A percentile compares a stretch with the other conserved stretches of the same genome.
phyloP scores from a whole-genome alignment of 2,113 vertebrate genomes.

The Forbesichthys papilliferus region DNA sequence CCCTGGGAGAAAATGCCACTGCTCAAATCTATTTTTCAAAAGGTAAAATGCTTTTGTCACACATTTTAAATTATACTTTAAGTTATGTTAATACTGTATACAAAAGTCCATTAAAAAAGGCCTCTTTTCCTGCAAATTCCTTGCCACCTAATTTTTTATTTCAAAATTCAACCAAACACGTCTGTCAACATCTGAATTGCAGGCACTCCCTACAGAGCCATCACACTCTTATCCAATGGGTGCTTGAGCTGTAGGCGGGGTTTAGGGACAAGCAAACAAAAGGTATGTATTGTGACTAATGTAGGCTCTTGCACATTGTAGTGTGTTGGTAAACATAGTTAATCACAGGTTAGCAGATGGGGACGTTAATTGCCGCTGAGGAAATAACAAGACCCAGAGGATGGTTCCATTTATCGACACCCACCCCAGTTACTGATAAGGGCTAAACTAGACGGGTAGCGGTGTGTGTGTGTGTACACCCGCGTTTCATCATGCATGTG shows the following conservation, averaged over 20 bases:
- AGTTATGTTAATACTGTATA: too few species aligned
- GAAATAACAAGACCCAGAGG: conserved; percentile 87
- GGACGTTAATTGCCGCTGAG: conserved; percentile 90
- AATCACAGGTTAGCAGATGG: conserved; percentile 95
- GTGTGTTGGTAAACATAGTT: conserved; percentile 90
- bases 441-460: conserved; percentile 8
- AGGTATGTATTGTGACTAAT: conserved; percentile 31
- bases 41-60: too few species aligned
- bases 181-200: background rate
- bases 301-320: conserved; percentile 60
- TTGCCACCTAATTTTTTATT: background rate
- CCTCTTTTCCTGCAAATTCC: too few species aligned
- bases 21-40: too few species aligned
- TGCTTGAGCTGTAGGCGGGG: conserved; percentile 8
- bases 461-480: conserved; percentile 11
- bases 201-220: background rate
- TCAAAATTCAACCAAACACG: background rate
- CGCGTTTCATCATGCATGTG: conserved; percentile 3
- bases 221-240: conserved; percentile 6
- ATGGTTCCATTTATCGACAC: conserved; percentile 87
- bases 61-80: too few species aligned
- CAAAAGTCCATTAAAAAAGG: too few species aligned
- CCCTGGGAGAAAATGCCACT: too few species aligned
- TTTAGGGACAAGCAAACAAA: conserved; percentile 4
- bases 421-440: conserved; percentile 66